Evolutionary conservation across 2,113 vertebrate genomes (phyloP).

Genomic region (Atherinomorus stipes): DNA sequence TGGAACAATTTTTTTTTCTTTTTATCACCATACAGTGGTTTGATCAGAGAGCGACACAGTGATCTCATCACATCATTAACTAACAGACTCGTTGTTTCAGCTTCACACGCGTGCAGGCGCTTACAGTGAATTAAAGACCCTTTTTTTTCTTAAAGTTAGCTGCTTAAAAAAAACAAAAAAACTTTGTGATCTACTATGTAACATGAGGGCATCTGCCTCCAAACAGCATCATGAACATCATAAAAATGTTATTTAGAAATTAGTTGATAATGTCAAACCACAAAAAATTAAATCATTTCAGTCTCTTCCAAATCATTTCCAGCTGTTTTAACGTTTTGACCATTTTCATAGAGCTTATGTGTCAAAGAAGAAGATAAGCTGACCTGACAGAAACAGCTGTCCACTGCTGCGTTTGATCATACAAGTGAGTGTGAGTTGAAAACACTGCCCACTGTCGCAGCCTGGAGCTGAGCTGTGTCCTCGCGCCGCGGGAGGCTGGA

Average conservation of each 20-base stretch:
- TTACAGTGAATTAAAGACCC: too few species aligned
- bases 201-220: too few species aligned
- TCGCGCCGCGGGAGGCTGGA: constrained; percentile 6
- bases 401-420: background rate
- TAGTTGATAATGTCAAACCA: too few species aligned
- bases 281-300: too few species aligned
- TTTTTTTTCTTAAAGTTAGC: too few species aligned
- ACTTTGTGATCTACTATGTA: too few species aligned
- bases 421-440: background rate
- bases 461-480: background rate
- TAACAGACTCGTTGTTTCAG: background rate
- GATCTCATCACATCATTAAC: background rate
- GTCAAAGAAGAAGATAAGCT: background rate
- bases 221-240: too few species aligned
- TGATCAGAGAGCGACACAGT: background rate
- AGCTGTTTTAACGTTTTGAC: background rate
- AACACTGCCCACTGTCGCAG: too few species aligned
- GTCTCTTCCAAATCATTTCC: too few species aligned
- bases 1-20: background rate
- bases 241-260: too few species aligned
- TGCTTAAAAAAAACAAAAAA: too few species aligned
- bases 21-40: background rate
- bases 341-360: background rate
- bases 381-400: background rate
- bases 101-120: background rate